Evolutionary conservation across 2,113 vertebrate genomes (phyloP).

Genomic region (Phyllostomus hastatus): DNA sequence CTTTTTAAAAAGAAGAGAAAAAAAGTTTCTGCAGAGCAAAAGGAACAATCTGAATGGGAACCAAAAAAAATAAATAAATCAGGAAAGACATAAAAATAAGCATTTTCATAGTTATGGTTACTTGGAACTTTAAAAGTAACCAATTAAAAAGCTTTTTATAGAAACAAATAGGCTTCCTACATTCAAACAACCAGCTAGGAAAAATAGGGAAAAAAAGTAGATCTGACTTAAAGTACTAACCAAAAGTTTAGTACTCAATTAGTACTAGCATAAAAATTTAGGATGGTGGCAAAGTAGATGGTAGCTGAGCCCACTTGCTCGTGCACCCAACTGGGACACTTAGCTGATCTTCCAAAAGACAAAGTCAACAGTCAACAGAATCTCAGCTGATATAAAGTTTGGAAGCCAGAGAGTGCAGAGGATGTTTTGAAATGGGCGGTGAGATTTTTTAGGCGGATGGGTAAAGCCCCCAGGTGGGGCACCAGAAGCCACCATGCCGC

Average conservation of each 20-base stretch:
- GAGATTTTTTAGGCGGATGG: no score
- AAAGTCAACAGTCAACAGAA: no score
- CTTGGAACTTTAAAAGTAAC: slow-evolving; percentile 1
- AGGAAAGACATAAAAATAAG: background rate
- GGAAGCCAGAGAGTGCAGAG: no score
- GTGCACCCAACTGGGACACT: no score
- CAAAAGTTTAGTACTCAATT: background rate
- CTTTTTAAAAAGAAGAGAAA: no score
- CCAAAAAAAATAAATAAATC: background rate
- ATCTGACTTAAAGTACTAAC: background rate
- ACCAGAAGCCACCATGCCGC: no score
- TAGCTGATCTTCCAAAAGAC: no score
- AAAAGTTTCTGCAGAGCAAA: background rate
- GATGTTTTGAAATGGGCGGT: no score
- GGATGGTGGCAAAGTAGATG: no score
- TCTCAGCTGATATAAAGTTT: no score
- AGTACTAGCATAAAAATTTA: background rate
- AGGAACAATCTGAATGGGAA: background rate
- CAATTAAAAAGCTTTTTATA: background rate
- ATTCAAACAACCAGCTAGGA: background rate
- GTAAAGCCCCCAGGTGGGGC: no score
- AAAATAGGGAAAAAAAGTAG: background rate
- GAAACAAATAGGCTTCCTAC: background rate
- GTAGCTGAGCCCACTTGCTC: no score
- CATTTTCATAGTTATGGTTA: background rate